Evolutionary conservation across 2,113 vertebrate genomes (phyloP).

Genomic region (Bubo blakistoni): DNA sequence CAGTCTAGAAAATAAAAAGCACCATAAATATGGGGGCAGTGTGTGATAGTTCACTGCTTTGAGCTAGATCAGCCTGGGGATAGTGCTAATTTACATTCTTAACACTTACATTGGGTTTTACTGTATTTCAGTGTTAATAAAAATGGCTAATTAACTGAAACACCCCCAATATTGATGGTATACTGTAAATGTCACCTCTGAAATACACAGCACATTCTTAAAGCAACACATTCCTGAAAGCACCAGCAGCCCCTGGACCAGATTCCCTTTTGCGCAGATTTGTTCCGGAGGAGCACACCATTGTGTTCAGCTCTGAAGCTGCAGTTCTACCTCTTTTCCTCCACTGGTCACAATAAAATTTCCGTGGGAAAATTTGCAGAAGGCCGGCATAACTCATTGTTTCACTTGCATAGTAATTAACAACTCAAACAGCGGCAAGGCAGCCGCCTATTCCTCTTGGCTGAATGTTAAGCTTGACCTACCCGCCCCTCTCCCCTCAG

Average conservation of each 20-base stretch:
- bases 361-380: conserved; percentile 54
- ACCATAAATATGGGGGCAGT: background rate
- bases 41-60: background rate
- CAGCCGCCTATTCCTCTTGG: conserved; percentile 33
- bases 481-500: conserved; percentile 30
- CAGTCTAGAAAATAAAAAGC: background rate
- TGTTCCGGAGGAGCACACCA: background rate
- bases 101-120: conserved; percentile 36
- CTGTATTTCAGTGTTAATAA: conserved; percentile 50
- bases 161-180: conserved; percentile 35
- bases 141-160: conserved; percentile 61
- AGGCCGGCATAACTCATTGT: conserved; percentile 8
- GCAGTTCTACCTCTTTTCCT: background rate
- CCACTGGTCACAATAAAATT: background rate
- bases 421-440: background rate
- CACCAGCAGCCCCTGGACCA: rapidly evolving
- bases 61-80: background rate
- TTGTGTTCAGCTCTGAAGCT: background rate
- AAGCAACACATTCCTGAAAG: background rate
- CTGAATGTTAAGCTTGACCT: conserved; percentile 59
- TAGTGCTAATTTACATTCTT: conserved; percentile 45
- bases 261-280: background rate
- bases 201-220: background rate
- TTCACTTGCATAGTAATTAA: conserved; percentile 59
- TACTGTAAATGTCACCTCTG: conserved; percentile 40